These are phyloP conservation scores for Amblyraja radiata DNA, from an alignment of 2,797 vertebrate species.

Conservation along the genomic window DNA sequence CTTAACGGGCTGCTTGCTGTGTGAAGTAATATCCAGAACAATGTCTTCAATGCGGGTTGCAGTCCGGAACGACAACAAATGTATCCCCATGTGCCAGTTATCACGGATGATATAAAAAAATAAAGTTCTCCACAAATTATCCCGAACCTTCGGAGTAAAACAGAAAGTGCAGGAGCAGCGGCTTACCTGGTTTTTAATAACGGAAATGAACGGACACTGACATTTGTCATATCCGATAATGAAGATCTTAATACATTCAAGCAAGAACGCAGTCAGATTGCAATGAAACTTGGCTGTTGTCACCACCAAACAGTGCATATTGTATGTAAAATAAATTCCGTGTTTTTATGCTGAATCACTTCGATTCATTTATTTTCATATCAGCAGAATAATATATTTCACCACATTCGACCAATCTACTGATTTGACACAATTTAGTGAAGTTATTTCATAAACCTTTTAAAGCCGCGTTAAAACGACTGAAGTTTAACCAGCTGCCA, in stretches of 20 bases:
- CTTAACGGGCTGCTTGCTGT: too few species aligned
- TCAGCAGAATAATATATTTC: not conserved
- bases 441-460: too few species aligned
- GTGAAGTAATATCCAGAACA: not conserved
- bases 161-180: not conserved
- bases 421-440: not conserved
- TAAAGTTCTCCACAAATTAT: not conserved
- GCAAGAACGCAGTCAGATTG: not conserved
- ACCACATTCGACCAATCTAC: too few species aligned
- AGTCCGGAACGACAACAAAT: not conserved
- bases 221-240: not conserved
- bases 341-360: not conserved
- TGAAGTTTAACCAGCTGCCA: not conserved
- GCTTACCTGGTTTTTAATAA: constrained; percentile 4
- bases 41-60: not conserved
- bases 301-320: not conserved
- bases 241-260: not conserved
- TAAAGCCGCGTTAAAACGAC: not conserved
- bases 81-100: too few species aligned
- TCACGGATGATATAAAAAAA: not conserved
- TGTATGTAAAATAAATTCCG: not conserved
- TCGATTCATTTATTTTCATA: not conserved
- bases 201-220: constrained; percentile 1
- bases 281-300: not conserved
- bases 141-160: not conserved